A percentile compares a stretch with the other conserved stretches of the same genome.
Evolutionary conservation across 2,113 vertebrate species (phyloP).

Genomic region (Sceloporus undulatus): DNA sequence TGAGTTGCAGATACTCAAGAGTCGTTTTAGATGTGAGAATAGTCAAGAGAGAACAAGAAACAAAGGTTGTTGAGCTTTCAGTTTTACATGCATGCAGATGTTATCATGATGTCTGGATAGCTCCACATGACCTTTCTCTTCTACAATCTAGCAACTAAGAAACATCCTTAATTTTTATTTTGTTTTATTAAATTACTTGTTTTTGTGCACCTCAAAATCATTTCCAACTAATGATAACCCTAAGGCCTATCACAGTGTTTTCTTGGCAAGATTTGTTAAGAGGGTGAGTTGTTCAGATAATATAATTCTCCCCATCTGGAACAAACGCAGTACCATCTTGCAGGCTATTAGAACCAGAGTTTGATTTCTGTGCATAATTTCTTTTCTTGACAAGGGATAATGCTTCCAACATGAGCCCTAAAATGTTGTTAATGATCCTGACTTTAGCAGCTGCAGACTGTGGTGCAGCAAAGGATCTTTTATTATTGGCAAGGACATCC

Average conservation of each 20-base stretch:
- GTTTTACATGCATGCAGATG: no score
- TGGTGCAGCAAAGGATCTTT: constrained; percentile 59
- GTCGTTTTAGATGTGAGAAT: background rate
- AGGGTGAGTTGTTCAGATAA: constrained; percentile 76
- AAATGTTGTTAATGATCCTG: constrained; percentile 68
- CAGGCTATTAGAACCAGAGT: constrained; percentile 75
- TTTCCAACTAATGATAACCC: no score
- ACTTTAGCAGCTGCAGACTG: constrained; percentile 73
- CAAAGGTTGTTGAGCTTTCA: no score
- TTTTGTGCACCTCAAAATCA: no score
- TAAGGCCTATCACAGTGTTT: no score
- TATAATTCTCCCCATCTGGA: constrained; percentile 81
- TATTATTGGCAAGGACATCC: constrained; percentile 76
- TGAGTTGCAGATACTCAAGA: background rate
- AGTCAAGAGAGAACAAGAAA: no score
- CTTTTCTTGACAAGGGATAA: constrained; percentile 71
- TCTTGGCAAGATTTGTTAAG: no score
- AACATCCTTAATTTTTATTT: no score
- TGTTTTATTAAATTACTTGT: no score
- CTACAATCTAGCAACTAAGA: no score
- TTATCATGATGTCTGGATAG: no score
- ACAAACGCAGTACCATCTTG: constrained; percentile 77
- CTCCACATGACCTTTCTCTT: no score
- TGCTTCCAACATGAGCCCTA: constrained; percentile 63
- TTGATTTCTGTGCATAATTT: constrained; percentile 72